Percentiles rank a stretch among this genome's conserved stretches.
Conservation (phyloP, 2,888 invertebrate species). For the Galeopsomyia nigrocyanea region DNA sequence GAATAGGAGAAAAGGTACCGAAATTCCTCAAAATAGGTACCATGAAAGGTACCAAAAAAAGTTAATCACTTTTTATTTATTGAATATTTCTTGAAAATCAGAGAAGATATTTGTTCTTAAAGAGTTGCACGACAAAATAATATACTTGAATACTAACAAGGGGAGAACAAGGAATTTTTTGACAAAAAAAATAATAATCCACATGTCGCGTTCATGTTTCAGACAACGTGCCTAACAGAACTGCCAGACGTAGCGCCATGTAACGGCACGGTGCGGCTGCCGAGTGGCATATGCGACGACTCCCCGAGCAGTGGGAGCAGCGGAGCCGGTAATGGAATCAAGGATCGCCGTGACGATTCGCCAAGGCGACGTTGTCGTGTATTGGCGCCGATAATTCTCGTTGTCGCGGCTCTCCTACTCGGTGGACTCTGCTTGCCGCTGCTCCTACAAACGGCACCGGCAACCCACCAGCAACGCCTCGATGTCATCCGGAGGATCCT, state of each 20-base stretch:
- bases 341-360: conserved; percentile 59
- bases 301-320: conserved; percentile 67
- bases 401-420: conserved; percentile 63
- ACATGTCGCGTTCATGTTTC: conserved; percentile 47
- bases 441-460: conserved; percentile 67
- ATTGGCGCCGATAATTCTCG: conserved; percentile 63
- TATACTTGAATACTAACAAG: too few species aligned
- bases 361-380: conserved; percentile 65
- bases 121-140: too few species aligned
- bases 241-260: conserved; percentile 69
- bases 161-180: too few species aligned
- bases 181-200: neutral
- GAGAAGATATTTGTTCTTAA: too few species aligned
- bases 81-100: too few species aligned
- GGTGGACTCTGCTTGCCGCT: conserved; percentile 68
- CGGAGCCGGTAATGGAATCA: conserved; percentile 65
- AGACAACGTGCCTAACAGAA: conserved; percentile 70
- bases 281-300: conserved; percentile 61
- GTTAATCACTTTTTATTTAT: too few species aligned
- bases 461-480: conserved; percentile 75
- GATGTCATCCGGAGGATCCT: conserved; percentile 77
- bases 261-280: conserved; percentile 41
- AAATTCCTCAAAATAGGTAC: too few species aligned
- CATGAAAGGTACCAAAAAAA: too few species aligned
- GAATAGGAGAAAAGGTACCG: too few species aligned